Base-by-base conservation (phyloP, 2,797 vertebrate species). In the Chelonia mydas region DNA sequence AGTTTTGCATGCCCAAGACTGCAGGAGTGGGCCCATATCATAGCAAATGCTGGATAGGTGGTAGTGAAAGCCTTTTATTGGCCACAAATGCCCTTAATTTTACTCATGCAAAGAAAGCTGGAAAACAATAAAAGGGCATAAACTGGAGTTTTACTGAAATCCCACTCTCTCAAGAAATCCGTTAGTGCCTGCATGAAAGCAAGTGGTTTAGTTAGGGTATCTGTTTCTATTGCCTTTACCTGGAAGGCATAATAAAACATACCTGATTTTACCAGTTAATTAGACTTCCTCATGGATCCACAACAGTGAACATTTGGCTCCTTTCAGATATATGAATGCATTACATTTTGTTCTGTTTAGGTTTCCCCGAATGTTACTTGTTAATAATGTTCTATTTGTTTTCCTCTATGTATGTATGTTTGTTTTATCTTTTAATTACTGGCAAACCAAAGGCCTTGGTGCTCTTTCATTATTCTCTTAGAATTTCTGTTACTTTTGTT, bases 231-330 rank as follows among this genome's bases (percentile, higher is more conserved):
- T 11, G 4, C 10, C n/a, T 23, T 72, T 61, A 27, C 1, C 6
- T 41, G 6, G 7, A 74, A 90, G 92, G 51, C 15, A 16, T 2
- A 81, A 8, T 82, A 37, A 41, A 72, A 7, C 37, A 11, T 78
- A 65, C 3, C 1, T 51, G n/a, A 77, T 82, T 85, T 74, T 0
- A 0, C 1, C 68, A 1, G 5, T 0, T 45, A 92, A 33, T 37
- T 78, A 72, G 68, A 72, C 37, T 72, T 72, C 37, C 68, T 41
- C 37, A 72, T 11, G 19, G 19, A 15, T 59, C 93, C 21, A 27
- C 2, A 37, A 86, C 3, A 74, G 7, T 55, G 72, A 89, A 72
- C 2, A 27, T 72, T 72, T 1, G 4, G 3, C 54, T 33, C 37
- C 27, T 49, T 49, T 49, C 17, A 27, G 84, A 53, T 89, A 57